Evolutionary conservation across 1,140 invertebrate genomes (phyloP).

Genomic region (Hypsibius dujardini): DNA sequence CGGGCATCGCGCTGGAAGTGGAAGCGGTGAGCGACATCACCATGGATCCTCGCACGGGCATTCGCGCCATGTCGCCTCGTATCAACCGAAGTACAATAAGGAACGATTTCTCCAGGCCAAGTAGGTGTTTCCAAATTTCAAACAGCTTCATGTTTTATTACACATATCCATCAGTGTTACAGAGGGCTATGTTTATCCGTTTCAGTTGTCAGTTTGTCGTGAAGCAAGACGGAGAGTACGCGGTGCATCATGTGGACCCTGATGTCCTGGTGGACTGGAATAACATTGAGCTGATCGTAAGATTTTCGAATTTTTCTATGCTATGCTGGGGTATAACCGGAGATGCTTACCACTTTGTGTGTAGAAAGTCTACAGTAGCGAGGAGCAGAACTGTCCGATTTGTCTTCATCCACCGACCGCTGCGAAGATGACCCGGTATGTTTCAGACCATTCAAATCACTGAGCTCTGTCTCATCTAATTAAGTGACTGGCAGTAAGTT

Average conservation of each 20-base stretch:
- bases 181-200: conserved; percentile 28
- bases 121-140: conserved; percentile 38
- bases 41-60: conserved; percentile 24
- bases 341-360: conserved; percentile 17
- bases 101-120: conserved; percentile 83
- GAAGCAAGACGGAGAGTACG: conserved; percentile 54
- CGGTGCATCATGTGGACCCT: conserved; percentile 54
- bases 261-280: conserved; percentile 79
- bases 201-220: conserved; percentile 86
- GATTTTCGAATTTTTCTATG: conserved; percentile 6
- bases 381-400: conserved; percentile 66
- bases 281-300: conserved; percentile 73
- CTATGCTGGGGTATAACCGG: conserved; percentile 2
- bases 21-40: conserved; percentile 28
- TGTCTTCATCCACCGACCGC: conserved; percentile 63
- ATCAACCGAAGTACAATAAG: conserved; percentile 55
- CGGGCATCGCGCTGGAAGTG: conserved; percentile 48
- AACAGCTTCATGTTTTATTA: too few species aligned
- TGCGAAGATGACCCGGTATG: conserved; percentile 75
- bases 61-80: conserved; percentile 28
- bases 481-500: too few species aligned
- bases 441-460: too few species aligned
- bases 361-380: conserved; percentile 35
- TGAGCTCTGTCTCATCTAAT: too few species aligned
- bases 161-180: too few species aligned